Evolutionary conservation across 2,113 vertebrate species (phyloP).

Genomic region (Arvicanthis niloticus): DNA sequence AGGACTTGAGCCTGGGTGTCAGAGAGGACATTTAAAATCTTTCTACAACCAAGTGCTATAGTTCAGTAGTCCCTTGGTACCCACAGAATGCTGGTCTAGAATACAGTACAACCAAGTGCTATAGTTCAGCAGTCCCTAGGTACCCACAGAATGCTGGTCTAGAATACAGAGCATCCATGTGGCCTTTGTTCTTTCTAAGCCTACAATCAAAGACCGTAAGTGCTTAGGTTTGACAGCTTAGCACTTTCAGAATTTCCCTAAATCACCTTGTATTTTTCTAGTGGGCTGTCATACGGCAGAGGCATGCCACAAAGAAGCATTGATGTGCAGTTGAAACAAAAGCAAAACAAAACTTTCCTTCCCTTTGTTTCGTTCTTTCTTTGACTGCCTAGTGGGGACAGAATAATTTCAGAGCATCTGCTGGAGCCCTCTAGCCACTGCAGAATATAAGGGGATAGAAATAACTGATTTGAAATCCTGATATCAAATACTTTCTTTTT

Average conservation of each 20-base stretch:
- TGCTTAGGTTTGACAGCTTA: slow-evolving; percentile 50
- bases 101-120: slow-evolving; percentile 46
- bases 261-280: slow-evolving; percentile 60
- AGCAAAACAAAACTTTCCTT: slow-evolving; percentile 1
- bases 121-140: slow-evolving; percentile 56
- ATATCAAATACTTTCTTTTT: not conserved
- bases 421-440: not conserved
- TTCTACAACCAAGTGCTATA: slow-evolving; percentile 44
- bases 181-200: slow-evolving; percentile 70
- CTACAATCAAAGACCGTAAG: slow-evolving; percentile 57
- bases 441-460: not conserved
- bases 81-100: slow-evolving; percentile 31
- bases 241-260: slow-evolving; percentile 63
- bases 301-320: not conserved
- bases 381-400: not conserved
- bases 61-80: slow-evolving; percentile 56
- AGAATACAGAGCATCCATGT: slow-evolving; percentile 35
- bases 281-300: not conserved
- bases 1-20: not conserved
- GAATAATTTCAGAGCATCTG: not conserved
- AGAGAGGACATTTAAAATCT: slow-evolving; percentile 40
- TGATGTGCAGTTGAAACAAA: slow-evolving; percentile 46
- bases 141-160: slow-evolving; percentile 32
- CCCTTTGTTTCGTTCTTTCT: slow-evolving; percentile 40
- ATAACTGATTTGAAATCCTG: slow-evolving; percentile 36